These are phyloP conservation scores for Deilephila porcellus DNA, from an alignment of 2,888 invertebrate species.

Conservation along the genomic window DNA sequence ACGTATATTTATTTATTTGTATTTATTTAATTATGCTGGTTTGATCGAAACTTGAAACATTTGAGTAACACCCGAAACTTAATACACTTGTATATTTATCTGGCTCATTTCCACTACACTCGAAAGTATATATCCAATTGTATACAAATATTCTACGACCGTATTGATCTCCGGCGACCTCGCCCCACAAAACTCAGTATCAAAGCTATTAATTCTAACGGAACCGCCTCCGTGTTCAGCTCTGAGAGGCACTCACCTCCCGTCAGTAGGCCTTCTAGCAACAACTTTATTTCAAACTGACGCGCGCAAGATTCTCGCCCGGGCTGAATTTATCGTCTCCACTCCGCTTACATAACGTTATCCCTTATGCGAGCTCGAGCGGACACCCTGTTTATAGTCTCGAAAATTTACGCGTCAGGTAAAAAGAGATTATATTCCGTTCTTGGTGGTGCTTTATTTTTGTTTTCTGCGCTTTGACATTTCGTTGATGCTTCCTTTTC, in stretches of 20 bases:
- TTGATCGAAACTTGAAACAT: too few species aligned
- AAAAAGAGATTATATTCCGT: slow-evolving; percentile 23
- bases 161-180: too few species aligned
- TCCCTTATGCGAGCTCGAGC: slow-evolving; percentile 29
- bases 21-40: too few species aligned
- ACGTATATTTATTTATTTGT: too few species aligned
- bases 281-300: slow-evolving; percentile 74
- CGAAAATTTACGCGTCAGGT: slow-evolving; percentile 54
- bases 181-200: neutral
- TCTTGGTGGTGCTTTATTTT: neutral
- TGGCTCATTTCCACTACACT: too few species aligned
- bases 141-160: too few species aligned
- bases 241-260: slow-evolving; percentile 33
- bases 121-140: too few species aligned
- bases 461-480: neutral
- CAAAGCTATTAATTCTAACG: neutral
- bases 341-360: slow-evolving; percentile 37
- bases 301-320: slow-evolving; percentile 65
- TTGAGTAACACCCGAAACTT: too few species aligned
- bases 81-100: too few species aligned
- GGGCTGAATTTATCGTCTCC: slow-evolving; percentile 63
- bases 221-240: neutral
- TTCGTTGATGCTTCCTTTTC: neutral
- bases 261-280: slow-evolving; percentile 58
- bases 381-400: slow-evolving; percentile 54